A percentile compares a stretch with the other conserved stretches of the same genome.
Evolutionary conservation across 2,888 invertebrate genomes (phyloP).

Genomic region (Acleris literana): DNA sequence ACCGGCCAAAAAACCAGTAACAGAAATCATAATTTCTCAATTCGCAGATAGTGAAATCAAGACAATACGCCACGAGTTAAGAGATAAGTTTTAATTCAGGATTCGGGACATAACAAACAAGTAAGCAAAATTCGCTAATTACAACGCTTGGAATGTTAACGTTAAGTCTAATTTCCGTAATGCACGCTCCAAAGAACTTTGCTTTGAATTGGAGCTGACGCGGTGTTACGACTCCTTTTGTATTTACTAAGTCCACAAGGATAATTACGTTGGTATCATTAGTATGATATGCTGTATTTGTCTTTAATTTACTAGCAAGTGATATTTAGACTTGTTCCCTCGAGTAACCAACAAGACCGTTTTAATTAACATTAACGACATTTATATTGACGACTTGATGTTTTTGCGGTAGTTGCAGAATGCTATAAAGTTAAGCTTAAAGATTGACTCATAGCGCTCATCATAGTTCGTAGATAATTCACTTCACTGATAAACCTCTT

Average conservation of each 20-base stretch:
- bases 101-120: slow-evolving; percentile 40
- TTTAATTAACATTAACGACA: slow-evolving; percentile 1
- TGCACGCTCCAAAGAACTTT: slow-evolving; percentile 36
- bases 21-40: slow-evolving; percentile 20
- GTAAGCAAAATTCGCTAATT: slow-evolving; percentile 45
- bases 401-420: background rate
- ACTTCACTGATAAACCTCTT: background rate
- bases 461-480: background rate
- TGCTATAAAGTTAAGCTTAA: no score
- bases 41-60: slow-evolving; percentile 34
- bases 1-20: slow-evolving; percentile 47
- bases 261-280: slow-evolving; percentile 36
- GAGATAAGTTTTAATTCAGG: slow-evolving; percentile 38
- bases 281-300: slow-evolving; percentile 32
- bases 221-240: slow-evolving; percentile 36
- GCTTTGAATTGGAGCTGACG: slow-evolving; percentile 35
- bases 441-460: background rate
- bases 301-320: slow-evolving; percentile 34
- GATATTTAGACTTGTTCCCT: slow-evolving; percentile 16
- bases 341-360: background rate
- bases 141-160: slow-evolving; percentile 39
- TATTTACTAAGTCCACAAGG: slow-evolving; percentile 37
- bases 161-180: slow-evolving; percentile 39
- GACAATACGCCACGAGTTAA: slow-evolving; percentile 34
- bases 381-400: slow-evolving; percentile 7